These are phyloP conservation scores for Notiomystis cincta DNA, from an alignment of 2,113 vertebrate species.

Conservation along the genomic window DNA sequence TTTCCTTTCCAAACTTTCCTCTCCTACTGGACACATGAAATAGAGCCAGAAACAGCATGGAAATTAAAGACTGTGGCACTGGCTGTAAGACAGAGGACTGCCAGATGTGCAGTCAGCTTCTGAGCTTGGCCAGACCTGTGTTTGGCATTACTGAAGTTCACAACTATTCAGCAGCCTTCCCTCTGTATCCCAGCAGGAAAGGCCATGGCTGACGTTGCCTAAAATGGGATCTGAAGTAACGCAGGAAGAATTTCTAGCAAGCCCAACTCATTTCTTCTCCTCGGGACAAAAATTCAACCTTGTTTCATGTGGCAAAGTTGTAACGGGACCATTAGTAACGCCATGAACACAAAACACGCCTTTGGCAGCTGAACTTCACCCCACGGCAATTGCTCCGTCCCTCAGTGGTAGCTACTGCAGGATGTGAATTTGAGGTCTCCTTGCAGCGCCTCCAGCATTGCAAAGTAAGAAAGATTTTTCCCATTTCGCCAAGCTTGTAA, in stretches of 20 bases:
- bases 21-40: neutral
- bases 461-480: neutral
- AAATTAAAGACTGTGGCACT: neutral
- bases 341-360: rapidly evolving
- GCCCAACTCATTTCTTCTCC: neutral
- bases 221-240: no score
- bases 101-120: neutral
- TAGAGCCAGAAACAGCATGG: neutral
- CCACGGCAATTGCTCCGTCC: neutral
- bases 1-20: neutral
- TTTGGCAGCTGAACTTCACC: neutral
- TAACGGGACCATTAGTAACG: rapidly evolving
- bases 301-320: neutral
- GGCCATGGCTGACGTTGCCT: rapidly evolving
- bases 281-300: neutral
- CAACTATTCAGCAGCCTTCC: neutral
- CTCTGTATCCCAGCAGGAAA: neutral
- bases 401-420: rapidly evolving
- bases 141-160: neutral
- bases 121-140: neutral
- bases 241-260: neutral
- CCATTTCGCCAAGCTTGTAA: neutral
- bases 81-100: neutral
- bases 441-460: rapidly evolving
- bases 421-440: rapidly evolving